These are phyloP conservation scores for Drosophila watanabei DNA, from an alignment of 1,140 invertebrate genomes.

Conservation along the genomic window DNA sequence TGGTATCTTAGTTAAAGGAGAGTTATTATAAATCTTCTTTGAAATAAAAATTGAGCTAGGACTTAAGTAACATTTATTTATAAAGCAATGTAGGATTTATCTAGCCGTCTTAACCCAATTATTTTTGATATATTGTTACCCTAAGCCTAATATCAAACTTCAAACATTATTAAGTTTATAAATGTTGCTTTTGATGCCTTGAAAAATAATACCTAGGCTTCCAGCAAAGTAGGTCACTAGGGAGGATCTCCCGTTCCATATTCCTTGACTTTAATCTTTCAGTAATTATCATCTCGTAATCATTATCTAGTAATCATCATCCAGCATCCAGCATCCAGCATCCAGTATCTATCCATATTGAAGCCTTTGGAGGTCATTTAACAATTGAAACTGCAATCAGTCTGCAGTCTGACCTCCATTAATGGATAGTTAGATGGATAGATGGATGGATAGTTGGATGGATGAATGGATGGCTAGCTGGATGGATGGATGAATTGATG, in stretches of 20 bases:
- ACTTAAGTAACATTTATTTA: not conserved
- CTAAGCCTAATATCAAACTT: no score
- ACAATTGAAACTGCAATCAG: constrained; percentile 16
- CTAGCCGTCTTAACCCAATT: not conserved
- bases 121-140: not conserved
- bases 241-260: not conserved
- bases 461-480: no score
- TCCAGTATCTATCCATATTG: not conserved
- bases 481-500: not conserved
- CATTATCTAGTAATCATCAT: not conserved
- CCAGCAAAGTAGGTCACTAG: not conserved
- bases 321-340: not conserved
- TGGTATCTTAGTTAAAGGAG: not conserved
- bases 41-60: not conserved
- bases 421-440: not conserved
- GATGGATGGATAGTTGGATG: not conserved
- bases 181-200: not conserved
- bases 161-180: no score
- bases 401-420: constrained; percentile 7
- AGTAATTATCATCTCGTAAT: not conserved
- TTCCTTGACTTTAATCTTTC: not conserved
- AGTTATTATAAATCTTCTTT: not conserved
- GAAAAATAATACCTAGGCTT: not conserved
- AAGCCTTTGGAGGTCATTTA: not conserved
- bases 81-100: not conserved